These are phyloP conservation scores for Homarus gammarus DNA, from an alignment of 2,888 invertebrate species.

Conservation along the genomic window DNA sequence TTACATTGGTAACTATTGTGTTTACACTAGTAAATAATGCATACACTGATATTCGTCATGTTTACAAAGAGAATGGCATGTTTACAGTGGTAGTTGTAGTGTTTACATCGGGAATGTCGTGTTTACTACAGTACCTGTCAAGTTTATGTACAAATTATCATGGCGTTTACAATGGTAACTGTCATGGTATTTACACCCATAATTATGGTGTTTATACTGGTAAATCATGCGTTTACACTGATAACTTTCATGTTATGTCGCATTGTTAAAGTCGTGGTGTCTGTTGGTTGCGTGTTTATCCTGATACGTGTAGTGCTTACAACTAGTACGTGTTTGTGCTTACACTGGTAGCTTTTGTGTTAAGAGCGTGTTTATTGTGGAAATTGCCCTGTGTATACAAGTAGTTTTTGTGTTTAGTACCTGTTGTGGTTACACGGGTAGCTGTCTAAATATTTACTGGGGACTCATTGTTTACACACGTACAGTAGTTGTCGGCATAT, in stretches of 20 bases:
- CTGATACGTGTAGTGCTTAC: no score
- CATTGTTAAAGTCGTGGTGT: background rate
- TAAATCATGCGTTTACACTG: background rate
- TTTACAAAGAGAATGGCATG: background rate
- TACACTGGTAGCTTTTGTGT: background rate
- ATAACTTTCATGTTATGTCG: background rate
- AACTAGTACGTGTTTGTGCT: no score
- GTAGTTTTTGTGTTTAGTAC: no score
- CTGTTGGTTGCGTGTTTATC: no score
- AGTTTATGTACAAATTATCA: background rate
- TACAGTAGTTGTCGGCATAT: no score
- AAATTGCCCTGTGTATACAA: no score
- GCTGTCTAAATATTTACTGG: no score
- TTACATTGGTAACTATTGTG: background rate
- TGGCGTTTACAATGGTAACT: background rate
- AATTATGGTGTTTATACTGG: background rate
- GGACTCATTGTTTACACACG: no score
- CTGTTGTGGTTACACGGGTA: no score
- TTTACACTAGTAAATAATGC: no score
- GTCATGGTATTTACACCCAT: background rate
- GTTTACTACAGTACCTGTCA: background rate
- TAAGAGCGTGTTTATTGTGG: no score
- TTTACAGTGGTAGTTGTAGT: background rate
- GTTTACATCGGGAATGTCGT: background rate
- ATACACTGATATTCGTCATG: background rate